Evolutionary conservation across 2,113 vertebrate genomes (phyloP).

Genomic region (Bos indicus): DNA sequence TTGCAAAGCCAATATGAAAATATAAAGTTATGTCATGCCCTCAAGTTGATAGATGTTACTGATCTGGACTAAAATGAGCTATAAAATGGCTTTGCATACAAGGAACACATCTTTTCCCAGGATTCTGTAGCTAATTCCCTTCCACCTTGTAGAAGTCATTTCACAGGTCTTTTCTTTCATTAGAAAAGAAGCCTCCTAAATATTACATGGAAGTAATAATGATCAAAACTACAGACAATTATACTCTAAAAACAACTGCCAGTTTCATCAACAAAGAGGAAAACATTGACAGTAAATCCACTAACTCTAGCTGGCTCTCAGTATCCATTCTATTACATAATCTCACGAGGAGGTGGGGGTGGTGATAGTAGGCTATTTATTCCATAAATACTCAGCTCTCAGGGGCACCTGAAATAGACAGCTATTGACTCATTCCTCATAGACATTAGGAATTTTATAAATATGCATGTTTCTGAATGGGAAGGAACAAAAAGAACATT

Average conservation of each 20-base stretch:
- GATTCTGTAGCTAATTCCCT: background rate
- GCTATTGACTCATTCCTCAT: conserved; percentile 20
- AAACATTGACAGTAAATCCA: conserved; percentile 38
- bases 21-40: background rate
- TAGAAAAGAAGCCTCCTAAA: background rate
- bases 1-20: background rate
- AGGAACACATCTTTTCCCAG: background rate
- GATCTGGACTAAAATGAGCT: background rate
- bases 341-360: conserved; percentile 22
- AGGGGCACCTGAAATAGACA: conserved; percentile 22
- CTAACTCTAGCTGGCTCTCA: conserved; percentile 27
- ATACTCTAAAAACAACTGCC: conserved; percentile 12
- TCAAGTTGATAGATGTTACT: background rate
- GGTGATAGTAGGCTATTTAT: background rate
- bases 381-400: background rate
- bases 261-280: conserved; percentile 19
- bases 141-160: background rate
- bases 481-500: conserved; percentile 14
- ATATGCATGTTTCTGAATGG: background rate
- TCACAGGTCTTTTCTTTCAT: background rate
- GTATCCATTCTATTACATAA: background rate
- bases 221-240: background rate
- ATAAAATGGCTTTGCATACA: background rate
- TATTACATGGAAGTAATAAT: background rate
- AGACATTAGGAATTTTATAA: background rate